Percentiles rank a stretch among this genome's conserved stretches.
Conservation (phyloP, 2,888 invertebrate species). For the Junonia oenone region DNA sequence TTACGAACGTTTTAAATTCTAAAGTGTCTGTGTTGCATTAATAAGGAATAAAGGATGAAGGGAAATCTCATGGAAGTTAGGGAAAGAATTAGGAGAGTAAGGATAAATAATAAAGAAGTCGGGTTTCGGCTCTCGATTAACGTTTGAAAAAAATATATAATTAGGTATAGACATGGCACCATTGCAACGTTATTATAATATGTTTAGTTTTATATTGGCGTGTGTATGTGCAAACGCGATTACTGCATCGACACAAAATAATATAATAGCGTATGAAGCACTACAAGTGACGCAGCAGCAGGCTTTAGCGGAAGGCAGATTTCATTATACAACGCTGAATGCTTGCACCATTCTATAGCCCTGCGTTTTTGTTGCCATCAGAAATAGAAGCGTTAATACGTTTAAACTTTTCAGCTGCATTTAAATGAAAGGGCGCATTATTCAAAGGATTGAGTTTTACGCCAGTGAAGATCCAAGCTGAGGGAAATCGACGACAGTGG, state of each 20-base stretch:
- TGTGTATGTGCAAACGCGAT: conserved; percentile 24
- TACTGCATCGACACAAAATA: conserved; percentile 23
- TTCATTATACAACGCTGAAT: conserved; percentile 5
- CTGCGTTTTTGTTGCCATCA: neutral
- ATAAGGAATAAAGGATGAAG: too few relatives aligned
- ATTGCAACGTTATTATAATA: neutral
- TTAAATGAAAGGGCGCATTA: too few relatives aligned
- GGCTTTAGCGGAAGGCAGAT: conserved; percentile 5
- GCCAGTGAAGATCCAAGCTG: too few relatives aligned
- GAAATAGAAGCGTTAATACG: neutral
- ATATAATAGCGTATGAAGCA: conserved; percentile 26
- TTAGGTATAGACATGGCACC: neutral
- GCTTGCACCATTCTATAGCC: neutral
- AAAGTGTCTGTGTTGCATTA: too few relatives aligned
- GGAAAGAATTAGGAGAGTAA: too few relatives aligned
- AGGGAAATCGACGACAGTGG: too few relatives aligned
- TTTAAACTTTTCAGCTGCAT: neutral
- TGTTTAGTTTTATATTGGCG: conserved; percentile 10
- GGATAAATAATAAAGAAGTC: too few relatives aligned
- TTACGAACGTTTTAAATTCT: too few relatives aligned
- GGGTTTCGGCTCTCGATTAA: too few relatives aligned
- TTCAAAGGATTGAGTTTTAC: too few relatives aligned
- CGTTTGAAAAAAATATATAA: neutral
- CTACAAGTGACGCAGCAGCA: conserved; percentile 19
- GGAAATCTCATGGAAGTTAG: too few relatives aligned